Evolutionary conservation across 2,113 vertebrate species (phyloP).

Genomic region (Hystrix cristata): DNA sequence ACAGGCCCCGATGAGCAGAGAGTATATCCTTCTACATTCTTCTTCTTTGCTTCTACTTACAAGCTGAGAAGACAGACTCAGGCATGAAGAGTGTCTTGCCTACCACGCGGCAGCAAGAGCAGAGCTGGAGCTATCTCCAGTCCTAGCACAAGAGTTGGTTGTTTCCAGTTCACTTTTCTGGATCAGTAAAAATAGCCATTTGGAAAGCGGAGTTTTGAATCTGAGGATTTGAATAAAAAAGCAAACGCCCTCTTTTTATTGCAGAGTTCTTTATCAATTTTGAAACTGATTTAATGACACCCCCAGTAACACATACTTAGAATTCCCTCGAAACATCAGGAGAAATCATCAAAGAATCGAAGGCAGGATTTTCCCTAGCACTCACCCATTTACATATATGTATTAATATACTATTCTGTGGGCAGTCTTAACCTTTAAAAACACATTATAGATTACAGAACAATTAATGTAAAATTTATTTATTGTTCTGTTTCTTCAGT

Average conservation of each 20-base stretch:
- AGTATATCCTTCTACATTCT: not conserved
- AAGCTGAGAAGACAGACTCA: not conserved
- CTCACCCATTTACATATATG: not conserved
- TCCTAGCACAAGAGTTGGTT: accelerated
- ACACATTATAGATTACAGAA: not conserved
- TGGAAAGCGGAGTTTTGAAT: not conserved
- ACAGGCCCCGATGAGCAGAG: not conserved
- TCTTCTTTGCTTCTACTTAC: not conserved
- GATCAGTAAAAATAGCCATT: not conserved
- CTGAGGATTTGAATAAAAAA: not conserved
- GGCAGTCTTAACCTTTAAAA: not conserved
- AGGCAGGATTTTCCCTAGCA: not conserved
- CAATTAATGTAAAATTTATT: not conserved
- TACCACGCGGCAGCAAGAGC: not conserved
- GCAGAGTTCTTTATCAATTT: not conserved
- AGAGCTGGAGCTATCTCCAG: not conserved
- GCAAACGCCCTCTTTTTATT: not conserved
- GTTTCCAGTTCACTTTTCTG: not conserved
- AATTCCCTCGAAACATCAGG: not conserved
- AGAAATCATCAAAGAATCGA: not conserved
- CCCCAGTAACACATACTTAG: not conserved
- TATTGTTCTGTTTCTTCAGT: not conserved
- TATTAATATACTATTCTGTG: not conserved
- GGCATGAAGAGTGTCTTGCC: not conserved
- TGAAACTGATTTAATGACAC: not conserved